A percentile compares a stretch with the other conserved stretches of the same genome.
phyloP scores from a whole-genome alignment of 2,888 invertebrate species.

The Macroteleia sp. region DNA sequence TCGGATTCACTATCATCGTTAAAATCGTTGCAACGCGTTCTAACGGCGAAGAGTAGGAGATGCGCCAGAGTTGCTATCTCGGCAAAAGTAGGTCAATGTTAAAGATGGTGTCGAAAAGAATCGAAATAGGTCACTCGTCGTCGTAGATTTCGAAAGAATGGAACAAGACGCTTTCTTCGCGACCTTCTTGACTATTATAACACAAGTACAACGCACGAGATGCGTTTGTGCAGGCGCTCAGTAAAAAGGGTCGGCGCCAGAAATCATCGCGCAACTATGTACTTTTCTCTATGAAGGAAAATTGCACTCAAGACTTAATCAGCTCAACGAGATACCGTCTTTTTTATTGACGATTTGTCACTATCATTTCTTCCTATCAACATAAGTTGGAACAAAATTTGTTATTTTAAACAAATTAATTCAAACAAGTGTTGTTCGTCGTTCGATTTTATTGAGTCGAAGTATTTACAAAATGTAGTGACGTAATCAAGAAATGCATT shows the following conservation, averaged over 20 bases:
- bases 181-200: constrained; percentile 63
- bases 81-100: constrained; percentile 75
- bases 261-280: constrained; percentile 46
- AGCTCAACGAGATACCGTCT: constrained; percentile 34
- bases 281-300: constrained; percentile 53
- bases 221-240: constrained; percentile 38
- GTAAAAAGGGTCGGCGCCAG: constrained; percentile 61
- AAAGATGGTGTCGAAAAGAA: constrained; percentile 78
- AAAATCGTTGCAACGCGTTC: constrained; percentile 57
- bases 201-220: constrained; percentile 25
- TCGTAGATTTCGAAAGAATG: constrained; percentile 61
- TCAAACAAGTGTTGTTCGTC: no score
- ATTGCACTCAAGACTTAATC: constrained; percentile 40
- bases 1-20: constrained; percentile 59
- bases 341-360: constrained; percentile 32
- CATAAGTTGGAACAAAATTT: no score
- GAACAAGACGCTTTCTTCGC: constrained; percentile 55
- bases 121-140: constrained; percentile 64
- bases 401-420: no score
- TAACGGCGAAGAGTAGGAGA: constrained; percentile 51
- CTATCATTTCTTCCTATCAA: constrained; percentile 16
- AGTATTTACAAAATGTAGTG: no score
- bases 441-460: no score
- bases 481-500: no score
- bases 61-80: constrained; percentile 56